Evolutionary conservation across 2,888 invertebrate species (phyloP), one percentile per base, ranked within the genome.

Genomic region (Cheilosia soror): DNA sequence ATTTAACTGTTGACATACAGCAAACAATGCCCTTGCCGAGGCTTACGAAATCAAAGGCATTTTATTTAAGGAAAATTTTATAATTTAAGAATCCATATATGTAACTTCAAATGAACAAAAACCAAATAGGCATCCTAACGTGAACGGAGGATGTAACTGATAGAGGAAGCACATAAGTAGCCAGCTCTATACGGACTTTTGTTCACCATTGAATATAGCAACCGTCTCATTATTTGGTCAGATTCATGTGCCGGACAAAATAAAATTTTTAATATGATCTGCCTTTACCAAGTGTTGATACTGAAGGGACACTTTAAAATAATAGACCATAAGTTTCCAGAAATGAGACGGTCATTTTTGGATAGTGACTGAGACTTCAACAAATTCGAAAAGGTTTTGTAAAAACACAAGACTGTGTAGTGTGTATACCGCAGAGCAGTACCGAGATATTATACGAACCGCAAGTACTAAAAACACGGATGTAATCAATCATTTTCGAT

Each of bases 211-310:
- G 6, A 31, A 31, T 1, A 31, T 5, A 31, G 31, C 4, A 29
- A 37, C 7, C 40, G 13, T 62, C 5, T 60, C 4, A 11, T 60
- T 6, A 29, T 60, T 9, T 51, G 27, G 42, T 60, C 13, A 20
- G 60, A 60, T 62, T 62, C 29, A 44, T 44, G 29, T 29, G 44
- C 44, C 27, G 44, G 62, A 29, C 62, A 44, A 15, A 44, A 62
- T n/a, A 62, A 62, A 62, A 62, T 44, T 47, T 62, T 44, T 29
- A 44, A 62, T n/a, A 62, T 62, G 62, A 44, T 47, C 47, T 62
- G 44, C 62, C 29, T 62, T 6, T 62, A 47, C 31, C 62, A 62
- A 62, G 47, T 11, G n/a, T 15, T 47, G 15, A 47, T 29, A 47
- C 47, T 62, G 42, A 31, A 44, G 31, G 27, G 47, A 13, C 29